A percentile compares a stretch with the other conserved stretches of the same genome.
Evolutionary conservation across 2,888 invertebrate genomes (phyloP).

Genomic region (Cylindroiulus punctatus): DNA sequence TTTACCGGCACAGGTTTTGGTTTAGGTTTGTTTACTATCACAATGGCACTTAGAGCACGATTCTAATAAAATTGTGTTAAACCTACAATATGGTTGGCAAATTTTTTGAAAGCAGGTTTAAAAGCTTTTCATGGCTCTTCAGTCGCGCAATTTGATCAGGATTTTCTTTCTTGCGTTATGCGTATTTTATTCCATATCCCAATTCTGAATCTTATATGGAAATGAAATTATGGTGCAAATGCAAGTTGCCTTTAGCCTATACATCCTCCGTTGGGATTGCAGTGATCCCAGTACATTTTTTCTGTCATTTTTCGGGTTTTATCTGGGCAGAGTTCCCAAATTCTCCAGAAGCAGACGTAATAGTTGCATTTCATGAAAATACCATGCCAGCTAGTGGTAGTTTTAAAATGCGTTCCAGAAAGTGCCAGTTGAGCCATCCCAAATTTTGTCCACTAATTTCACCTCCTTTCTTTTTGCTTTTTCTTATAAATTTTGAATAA

Average conservation of each 20-base stretch:
- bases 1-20: no score
- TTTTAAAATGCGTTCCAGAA: background rate
- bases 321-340: background rate
- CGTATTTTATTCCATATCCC: background rate
- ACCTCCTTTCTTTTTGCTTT: background rate
- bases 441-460: background rate
- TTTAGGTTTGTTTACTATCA: no score
- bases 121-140: slow-evolving; percentile 7
- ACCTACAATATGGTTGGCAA: background rate
- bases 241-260: slow-evolving; percentile 3
- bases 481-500: background rate
- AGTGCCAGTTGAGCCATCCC: background rate
- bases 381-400: background rate
- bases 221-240: background rate
- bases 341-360: background rate
- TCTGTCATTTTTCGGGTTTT: background rate
- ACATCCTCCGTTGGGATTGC: background rate
- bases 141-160: background rate
- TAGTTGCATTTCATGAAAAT: background rate
- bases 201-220: background rate
- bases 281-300: background rate
- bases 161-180: background rate
- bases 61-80: no score
- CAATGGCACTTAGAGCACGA: no score
- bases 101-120: background rate